Base-by-base conservation (phyloP, 2,797 vertebrate species). In the Fratercula arctica region DNA sequence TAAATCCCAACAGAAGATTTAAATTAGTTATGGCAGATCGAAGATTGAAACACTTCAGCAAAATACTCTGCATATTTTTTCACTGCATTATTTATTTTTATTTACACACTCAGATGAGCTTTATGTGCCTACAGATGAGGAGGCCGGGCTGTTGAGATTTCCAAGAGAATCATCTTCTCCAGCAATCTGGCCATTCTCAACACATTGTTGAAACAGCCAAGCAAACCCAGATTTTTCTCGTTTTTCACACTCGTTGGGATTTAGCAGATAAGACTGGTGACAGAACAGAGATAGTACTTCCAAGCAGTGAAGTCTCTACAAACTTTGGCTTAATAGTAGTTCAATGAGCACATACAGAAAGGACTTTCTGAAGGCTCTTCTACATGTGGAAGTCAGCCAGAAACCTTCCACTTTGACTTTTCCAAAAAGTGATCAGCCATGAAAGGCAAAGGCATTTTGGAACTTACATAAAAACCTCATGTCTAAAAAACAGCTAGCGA, bases 71-170 rank as follows among this genome's bases (percentile, higher is more conserved):
- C 80, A 93, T 95, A 95, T 90, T 91, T 95, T 97, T 95, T 94
- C 96, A 93, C 91, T 96, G 95, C 87, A 95, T 95, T 96, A 95
- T 94, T 96, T 96, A 95, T 92, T 96, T 95, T 85, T 92, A 96
- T 95, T 96, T 96, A 87, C 85, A 79, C 87, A 81, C 96, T 82
- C 85, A 83, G 85, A 83, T 77, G 82, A 96, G 92, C 73, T 96
- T 19, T 54, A 12, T 78, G 54, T 84, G 83, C 79, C 79, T 93
- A 73, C 85, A 94, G 94, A 88, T 91, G 93, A 95, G 94, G 74
- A 91, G 87, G 90, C 69, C 0, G 54, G 75, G 93, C 85, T 95
- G 84, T 84, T 83, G 89, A 85, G 73, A 85, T 51, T 95, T 96
- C 93, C 66, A 83, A 85, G 82, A 86, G 92, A 93, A 84, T 78